Evolutionary conservation across 2,113 vertebrate species (phyloP).

Genomic region (Ciconia stormi): DNA sequence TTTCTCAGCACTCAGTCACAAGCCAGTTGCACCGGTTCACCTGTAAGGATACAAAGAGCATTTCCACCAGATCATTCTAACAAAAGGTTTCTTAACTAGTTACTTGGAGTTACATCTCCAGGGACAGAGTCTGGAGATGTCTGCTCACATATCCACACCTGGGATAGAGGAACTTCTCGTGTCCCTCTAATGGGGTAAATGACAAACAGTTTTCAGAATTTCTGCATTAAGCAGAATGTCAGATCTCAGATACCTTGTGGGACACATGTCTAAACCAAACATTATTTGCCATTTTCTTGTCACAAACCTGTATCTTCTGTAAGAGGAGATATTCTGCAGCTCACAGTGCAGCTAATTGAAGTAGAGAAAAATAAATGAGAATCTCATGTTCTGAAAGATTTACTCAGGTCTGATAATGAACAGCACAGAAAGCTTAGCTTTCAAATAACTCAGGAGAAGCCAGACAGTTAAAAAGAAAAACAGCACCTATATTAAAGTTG

Average conservation of each 20-base stretch:
- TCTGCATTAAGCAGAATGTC: neutral
- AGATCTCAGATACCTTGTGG: neutral
- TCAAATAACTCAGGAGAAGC: neutral
- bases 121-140: neutral
- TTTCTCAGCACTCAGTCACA: neutral
- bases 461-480: neutral
- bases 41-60: neutral
- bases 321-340: neutral
- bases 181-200: neutral
- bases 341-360: neutral
- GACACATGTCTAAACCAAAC: neutral
- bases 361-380: neutral
- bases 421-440: neutral
- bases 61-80: neutral
- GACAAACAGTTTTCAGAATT: neutral
- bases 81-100: neutral
- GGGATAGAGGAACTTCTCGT: neutral
- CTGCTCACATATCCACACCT: rapidly evolving
- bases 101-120: neutral
- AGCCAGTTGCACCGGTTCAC: neutral
- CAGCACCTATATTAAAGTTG: neutral
- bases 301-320: neutral
- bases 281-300: neutral
- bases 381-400: neutral
- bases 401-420: neutral